These are phyloP conservation scores for Drosophila subquinaria DNA, from an alignment of 2,888 invertebrate species.

Conservation along the genomic window DNA sequence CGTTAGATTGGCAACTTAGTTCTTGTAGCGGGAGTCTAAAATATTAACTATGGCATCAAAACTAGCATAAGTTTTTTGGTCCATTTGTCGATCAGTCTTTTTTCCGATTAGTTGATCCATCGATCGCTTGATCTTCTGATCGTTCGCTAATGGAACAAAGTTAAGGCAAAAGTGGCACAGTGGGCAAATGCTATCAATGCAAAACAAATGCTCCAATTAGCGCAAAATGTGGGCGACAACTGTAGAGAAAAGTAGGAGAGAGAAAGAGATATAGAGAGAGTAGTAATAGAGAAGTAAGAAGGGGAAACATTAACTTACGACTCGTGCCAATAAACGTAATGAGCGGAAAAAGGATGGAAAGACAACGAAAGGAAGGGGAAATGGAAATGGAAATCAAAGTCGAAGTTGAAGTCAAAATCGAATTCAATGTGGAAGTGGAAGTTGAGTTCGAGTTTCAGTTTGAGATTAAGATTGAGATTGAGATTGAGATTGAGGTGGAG, in stretches of 20 bases:
- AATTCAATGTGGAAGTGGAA: conserved; percentile 20
- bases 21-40: not conserved
- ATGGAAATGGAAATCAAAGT: conserved; percentile 13
- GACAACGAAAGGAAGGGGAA: conserved; percentile 9
- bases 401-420: conserved; percentile 2
- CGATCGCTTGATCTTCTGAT: conserved; percentile 20
- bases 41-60: not conserved
- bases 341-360: conserved; percentile 38
- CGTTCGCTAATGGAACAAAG: conserved; percentile 30
- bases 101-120: not conserved
- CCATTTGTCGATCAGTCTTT: not conserved
- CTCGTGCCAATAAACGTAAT: conserved; percentile 47
- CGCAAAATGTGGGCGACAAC: conserved; percentile 35
- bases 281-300: not conserved
- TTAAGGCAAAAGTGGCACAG: conserved; percentile 25
- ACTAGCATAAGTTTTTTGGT: not conserved
- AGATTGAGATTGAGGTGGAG: not conserved
- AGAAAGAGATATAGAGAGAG: not conserved
- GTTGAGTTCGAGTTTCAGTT: conserved; percentile 2
- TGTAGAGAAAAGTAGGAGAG: not conserved
- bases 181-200: conserved; percentile 41
- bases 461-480: conserved; percentile 3
- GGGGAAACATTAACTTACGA: conserved; percentile 1
- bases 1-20: not conserved
- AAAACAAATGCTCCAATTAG: conserved; percentile 65